Conservation (phyloP, 2,113 vertebrate species). For the Chiloscyllium plagiosum region DNA sequence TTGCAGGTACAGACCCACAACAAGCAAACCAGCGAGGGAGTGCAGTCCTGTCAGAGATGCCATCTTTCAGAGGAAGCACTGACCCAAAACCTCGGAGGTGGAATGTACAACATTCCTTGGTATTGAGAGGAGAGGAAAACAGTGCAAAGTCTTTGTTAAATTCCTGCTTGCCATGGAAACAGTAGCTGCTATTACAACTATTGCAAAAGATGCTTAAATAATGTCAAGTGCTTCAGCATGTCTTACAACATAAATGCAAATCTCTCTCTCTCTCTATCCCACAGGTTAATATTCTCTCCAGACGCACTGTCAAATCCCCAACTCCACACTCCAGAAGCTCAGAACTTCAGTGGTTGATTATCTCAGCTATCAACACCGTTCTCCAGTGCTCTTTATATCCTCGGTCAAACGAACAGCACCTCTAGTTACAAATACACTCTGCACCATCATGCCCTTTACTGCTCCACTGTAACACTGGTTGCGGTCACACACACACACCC, state of each 20-base stretch:
- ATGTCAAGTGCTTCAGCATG: background rate
- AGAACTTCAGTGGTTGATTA: background rate
- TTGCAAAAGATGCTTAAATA: no score
- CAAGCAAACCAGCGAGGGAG: background rate
- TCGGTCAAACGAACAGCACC: background rate
- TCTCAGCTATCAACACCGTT: background rate
- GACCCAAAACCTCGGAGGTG: background rate
- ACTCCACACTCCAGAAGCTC: background rate
- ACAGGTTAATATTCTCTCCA: constrained; percentile 8
- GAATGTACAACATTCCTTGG: background rate
- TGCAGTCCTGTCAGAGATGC: background rate
- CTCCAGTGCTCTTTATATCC: background rate
- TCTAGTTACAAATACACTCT: background rate
- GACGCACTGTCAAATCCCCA: background rate
- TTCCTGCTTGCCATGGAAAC: background rate
- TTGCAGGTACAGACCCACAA: background rate
- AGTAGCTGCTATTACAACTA: background rate
- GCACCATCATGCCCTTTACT: background rate
- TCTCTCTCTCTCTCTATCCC: background rate
- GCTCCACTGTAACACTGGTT: background rate
- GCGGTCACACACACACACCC: background rate
- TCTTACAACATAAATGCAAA: background rate
- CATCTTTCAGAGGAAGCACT: no score
- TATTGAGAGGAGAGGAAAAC: background rate
- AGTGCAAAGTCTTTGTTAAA: no score